Evolutionary conservation across 35 echinoderm and acorn worm genomes (phyloP).

Genomic region (Strongylocentrotus purpuratus): DNA sequence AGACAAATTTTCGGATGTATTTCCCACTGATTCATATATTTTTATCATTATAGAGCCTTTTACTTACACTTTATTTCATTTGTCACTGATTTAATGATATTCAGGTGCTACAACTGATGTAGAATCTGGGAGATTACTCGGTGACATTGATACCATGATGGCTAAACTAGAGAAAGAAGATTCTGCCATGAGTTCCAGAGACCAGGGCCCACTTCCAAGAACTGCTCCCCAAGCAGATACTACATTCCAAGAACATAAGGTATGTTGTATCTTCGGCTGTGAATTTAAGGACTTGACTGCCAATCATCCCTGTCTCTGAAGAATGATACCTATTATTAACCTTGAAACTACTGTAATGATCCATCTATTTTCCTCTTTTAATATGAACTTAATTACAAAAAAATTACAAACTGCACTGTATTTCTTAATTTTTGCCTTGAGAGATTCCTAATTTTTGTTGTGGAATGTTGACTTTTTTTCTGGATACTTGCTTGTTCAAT

Average conservation of each 20-base stretch:
- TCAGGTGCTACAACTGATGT: not conserved
- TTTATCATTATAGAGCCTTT: not conserved
- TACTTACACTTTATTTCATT: not conserved
- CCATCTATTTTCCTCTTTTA: too few species aligned
- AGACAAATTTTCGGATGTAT: too few species aligned
- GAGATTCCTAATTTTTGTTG: not conserved
- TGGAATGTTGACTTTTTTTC: too few species aligned
- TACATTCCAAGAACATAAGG: conserved; percentile 46
- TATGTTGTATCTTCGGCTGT: not conserved
- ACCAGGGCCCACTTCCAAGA: conserved; percentile 61
- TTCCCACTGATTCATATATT: too few species aligned
- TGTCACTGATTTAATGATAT: not conserved
- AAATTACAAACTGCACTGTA: too few species aligned
- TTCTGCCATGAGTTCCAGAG: conserved; percentile 43
- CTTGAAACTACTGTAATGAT: too few species aligned
- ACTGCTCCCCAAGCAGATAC: conserved; percentile 52
- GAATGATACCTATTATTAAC: too few species aligned
- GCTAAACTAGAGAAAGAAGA: conserved; percentile 59
- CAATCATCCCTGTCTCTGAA: too few species aligned
- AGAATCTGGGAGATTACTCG: not conserved
- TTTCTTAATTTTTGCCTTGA: too few species aligned
- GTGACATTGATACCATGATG: conserved; percentile 61
- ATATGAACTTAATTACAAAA: too few species aligned
- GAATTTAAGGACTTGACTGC: too few species aligned
- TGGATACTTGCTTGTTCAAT: too few species aligned